These are phyloP conservation scores for Caenorhabditis brenneri DNA, from an alignment of 1,140 invertebrate genomes.

Conservation along the genomic window DNA sequence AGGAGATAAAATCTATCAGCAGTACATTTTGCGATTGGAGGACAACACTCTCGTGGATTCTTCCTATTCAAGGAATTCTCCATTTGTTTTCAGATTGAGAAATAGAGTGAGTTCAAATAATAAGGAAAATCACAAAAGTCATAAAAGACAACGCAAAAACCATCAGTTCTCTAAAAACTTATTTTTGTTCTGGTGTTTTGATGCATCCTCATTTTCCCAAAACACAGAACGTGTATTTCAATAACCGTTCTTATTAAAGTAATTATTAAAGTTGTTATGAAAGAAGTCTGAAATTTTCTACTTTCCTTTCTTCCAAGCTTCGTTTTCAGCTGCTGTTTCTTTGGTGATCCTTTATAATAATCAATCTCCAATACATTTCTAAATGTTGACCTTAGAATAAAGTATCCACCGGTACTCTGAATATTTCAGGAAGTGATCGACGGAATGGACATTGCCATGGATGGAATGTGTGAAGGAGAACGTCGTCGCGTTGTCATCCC, in stretches of 20 bases:
- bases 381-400: not conserved
- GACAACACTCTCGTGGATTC: slow-evolving; percentile 71
- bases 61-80: slow-evolving; percentile 63
- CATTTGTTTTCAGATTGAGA: slow-evolving; percentile 68
- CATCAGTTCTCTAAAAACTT: too few species aligned
- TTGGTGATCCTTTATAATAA: too few species aligned
- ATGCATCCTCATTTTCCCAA: too few species aligned
- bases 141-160: too few species aligned
- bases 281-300: too few species aligned
- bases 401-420: not conserved
- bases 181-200: too few species aligned
- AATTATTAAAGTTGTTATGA: too few species aligned
- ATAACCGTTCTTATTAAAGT: too few species aligned
- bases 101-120: slow-evolving; percentile 45
- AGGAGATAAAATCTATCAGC: slow-evolving; percentile 70
- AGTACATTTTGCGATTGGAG: slow-evolving; percentile 65
- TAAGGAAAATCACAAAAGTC: too few species aligned
- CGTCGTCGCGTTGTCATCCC: slow-evolving; percentile 66
- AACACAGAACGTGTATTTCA: too few species aligned
- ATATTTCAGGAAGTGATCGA: slow-evolving; percentile 61
- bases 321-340: not conserved
- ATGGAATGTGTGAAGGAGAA: slow-evolving; percentile 70
- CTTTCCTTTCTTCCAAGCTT: too few species aligned
- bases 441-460: slow-evolving; percentile 69
- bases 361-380: too few species aligned